Base-by-base conservation (phyloP, 2,888 invertebrate genomes). In the Drosophila diplacantha region DNA sequence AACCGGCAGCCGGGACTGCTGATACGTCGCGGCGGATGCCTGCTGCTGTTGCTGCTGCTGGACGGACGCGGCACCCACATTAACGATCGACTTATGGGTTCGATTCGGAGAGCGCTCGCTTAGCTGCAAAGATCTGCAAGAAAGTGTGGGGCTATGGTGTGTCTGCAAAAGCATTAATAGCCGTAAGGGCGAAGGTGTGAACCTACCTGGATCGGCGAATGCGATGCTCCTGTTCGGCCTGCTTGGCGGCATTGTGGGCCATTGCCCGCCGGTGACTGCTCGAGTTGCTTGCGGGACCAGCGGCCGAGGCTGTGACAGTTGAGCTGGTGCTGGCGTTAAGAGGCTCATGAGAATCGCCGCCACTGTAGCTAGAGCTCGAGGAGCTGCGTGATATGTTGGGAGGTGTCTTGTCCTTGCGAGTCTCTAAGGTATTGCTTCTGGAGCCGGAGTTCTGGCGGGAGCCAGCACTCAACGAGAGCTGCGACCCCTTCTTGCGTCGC, bases 101-200 rank as follows among this genome's bases (percentile, higher is more conserved):
- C 88, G 87, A 62, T 86, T 89, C 0, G 91, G 90, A 1, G 91
- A 91, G 35, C 89, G 88, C 75, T 92, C 92, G 1, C 91, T 92
- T 26, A 92, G 86, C 77, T 93, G 92, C 26, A 93, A 88, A 71
- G 92, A 92, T 75, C 92, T 89, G 66, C 35, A 55, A 58, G 26
- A 24, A n/a, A 35, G 12, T 3, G 11, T 5, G 11, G 8, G 16
- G n/a, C 31, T 3, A 26, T 22, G 20, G 39, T 14, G 16, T 43
- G 16, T 26, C 43, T 26, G 6, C 26, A 24, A n/a, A 5, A 24
- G 2, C 39, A n/a, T n/a, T n/a, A n/a, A n/a, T n/a, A 16, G 6
- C 26, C 6, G 2, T 12, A 26, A 8, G n/a, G 34, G n/a, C 34
- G 4, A 8, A 1, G n/a, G 16, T 26, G 16, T 43, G 16, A 20